A percentile compares a stretch with the other conserved stretches of the same genome.
These are phyloP conservation scores for Sialia sialis DNA, from an alignment of 2,113 vertebrate genomes.

Conservation along the genomic window DNA sequence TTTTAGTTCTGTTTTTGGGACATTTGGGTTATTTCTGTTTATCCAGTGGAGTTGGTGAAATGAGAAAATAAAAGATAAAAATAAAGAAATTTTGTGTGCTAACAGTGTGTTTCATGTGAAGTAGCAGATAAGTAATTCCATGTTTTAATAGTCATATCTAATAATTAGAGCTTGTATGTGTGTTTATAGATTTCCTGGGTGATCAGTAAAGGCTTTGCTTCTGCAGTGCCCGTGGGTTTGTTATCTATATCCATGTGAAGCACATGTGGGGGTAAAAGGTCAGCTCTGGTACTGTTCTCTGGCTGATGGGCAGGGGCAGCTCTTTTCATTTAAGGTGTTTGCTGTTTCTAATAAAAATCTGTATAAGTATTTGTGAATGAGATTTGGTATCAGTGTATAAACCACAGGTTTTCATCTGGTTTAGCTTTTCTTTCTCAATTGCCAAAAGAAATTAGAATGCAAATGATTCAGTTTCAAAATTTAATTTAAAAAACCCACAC, in stretches of 20 bases:
- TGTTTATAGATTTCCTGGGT: not conserved
- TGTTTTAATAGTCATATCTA: not conserved
- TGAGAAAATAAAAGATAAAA: not conserved
- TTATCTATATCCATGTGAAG: not conserved
- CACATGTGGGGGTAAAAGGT: not conserved
- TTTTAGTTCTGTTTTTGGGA: not conserved
- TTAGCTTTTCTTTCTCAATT: not conserved
- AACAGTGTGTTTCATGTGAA: not conserved
- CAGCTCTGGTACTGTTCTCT: not conserved
- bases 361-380: constrained; percentile 19
- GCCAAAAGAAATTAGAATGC: not conserved
- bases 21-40: not conserved
- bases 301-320: not conserved
- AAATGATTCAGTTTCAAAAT: not conserved
- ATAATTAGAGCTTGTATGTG: not conserved
- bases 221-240: not conserved
- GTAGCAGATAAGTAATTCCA: not conserved
- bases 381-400: not conserved
- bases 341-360: constrained; percentile 4
- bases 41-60: not conserved
- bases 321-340: not conserved
- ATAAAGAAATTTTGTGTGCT: not conserved
- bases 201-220: not conserved
- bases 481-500: not conserved
- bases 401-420: not conserved